Evolutionary conservation across 2,797 vertebrate genomes (phyloP).

Genomic region (Danio kyathit): DNA sequence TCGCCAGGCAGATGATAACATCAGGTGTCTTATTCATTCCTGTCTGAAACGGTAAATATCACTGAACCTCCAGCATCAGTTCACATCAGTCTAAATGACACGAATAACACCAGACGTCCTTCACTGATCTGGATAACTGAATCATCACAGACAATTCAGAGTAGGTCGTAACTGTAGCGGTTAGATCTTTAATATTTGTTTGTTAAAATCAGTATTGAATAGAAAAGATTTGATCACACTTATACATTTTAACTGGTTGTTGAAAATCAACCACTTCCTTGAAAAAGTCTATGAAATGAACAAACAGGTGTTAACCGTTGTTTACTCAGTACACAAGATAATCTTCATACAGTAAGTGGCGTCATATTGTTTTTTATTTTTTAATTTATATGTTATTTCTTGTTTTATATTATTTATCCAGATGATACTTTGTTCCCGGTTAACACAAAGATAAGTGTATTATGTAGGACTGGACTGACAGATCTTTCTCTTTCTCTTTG

Average conservation of each 20-base stretch:
- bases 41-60: not conserved
- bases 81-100: conserved; percentile 1
- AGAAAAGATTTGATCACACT: not conserved
- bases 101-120: conserved; percentile 11
- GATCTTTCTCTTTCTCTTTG: conserved; percentile 52
- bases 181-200: not conserved
- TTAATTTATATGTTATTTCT: too few species aligned
- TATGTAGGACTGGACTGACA: conserved; percentile 31
- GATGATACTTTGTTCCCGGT: not conserved
- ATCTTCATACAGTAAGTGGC: not conserved
- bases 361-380: not conserved
- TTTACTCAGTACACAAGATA: conserved; percentile 1
- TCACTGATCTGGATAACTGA: conserved; percentile 16
- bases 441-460: conserved; percentile 18
- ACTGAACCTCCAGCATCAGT: conserved; percentile 11
- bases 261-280: not conserved
- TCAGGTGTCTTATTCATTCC: not conserved
- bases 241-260: not conserved
- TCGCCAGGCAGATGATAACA: not conserved
- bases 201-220: conserved; percentile 36
- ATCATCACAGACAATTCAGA: conserved; percentile 10
- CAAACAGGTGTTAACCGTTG: not conserved
- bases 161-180: conserved; percentile 1
- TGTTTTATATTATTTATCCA: not conserved
- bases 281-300: not conserved